Conservation (phyloP, 1,140 invertebrate species). For the Grapholita molesta region DNA sequence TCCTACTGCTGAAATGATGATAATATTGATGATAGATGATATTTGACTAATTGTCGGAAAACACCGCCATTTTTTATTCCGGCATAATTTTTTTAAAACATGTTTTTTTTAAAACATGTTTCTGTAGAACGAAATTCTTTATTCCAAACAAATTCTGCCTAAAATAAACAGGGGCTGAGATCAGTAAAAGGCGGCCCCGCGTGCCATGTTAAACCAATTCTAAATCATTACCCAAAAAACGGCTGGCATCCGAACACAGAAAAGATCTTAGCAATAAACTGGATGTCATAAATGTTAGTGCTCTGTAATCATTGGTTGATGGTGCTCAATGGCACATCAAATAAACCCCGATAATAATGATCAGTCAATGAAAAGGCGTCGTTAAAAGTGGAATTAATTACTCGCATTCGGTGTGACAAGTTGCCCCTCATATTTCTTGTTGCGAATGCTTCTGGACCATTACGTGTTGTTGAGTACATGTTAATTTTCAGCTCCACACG, state of each 20-base stretch:
- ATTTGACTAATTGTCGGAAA: too few relatives aligned
- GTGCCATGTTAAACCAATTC: background rate
- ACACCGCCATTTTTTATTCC: too few relatives aligned
- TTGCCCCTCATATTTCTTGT: background rate
- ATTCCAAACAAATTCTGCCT: too few relatives aligned
- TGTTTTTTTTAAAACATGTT: too few relatives aligned
- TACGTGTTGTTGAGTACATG: background rate
- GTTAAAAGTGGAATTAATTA: conserved; percentile 2
- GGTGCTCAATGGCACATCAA: conserved; percentile 32
- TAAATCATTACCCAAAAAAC: conserved; percentile 5
- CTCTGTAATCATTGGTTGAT: conserved; percentile 30
- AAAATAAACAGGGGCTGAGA: too few relatives aligned
- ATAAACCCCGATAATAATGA: conserved; percentile 29
- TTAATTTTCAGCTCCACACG: background rate
- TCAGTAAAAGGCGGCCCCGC: background rate
- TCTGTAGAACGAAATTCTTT: too few relatives aligned
- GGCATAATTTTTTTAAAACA: too few relatives aligned
- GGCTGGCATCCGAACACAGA: conserved; percentile 12
- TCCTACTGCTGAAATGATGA: too few relatives aligned
- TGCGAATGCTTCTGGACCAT: background rate
- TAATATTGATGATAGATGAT: too few relatives aligned
- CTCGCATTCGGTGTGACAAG: background rate
- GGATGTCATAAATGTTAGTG: conserved; percentile 43
- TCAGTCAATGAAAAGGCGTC: background rate
- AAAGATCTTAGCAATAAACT: conserved; percentile 38